Percentiles rank a stretch among this genome's conserved stretches.
Conservation (phyloP, 23 tunicate genomes). For the Clavelina lepadiformis region DNA sequence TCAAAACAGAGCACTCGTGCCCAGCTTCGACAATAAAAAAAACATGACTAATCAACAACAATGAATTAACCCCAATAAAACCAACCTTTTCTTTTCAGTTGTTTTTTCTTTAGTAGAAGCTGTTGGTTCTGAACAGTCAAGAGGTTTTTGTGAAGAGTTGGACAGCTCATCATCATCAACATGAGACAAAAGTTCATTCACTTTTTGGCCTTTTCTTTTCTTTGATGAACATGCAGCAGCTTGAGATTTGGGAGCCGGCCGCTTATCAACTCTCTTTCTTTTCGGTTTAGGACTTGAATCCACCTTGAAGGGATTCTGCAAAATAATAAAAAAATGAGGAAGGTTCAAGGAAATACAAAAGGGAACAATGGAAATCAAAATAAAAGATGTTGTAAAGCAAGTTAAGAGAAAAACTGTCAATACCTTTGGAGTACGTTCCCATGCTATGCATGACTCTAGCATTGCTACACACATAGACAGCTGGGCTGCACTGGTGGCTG, state of each 20-base stretch:
- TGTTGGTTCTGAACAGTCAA: not conserved
- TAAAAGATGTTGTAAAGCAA: no score
- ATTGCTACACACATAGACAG: conserved; percentile 70
- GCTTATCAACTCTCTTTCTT: conserved; percentile 9
- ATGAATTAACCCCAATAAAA: no score
- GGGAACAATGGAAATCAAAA: no score
- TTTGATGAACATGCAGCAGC: conserved; percentile 2
- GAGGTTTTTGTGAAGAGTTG: no score
- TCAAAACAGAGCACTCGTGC: no score
- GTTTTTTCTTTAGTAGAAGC: not conserved
- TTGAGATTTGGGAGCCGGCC: conserved; percentile 10
- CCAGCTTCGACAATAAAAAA: no score
- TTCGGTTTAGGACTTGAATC: conserved; percentile 12
- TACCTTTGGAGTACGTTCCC: conserved; percentile 69
- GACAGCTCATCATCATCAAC: no score
- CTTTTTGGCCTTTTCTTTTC: conserved; percentile 4
- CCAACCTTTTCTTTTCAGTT: conserved; percentile 1
- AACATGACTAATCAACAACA: no score
- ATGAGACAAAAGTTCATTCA: no score
- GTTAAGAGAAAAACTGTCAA: no score
- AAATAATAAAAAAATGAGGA: no score
- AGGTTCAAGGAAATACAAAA: no score
- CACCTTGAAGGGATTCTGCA: not conserved
- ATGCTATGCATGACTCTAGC: conserved; percentile 77
- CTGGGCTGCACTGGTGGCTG: conserved; percentile 86